phyloP scores from a whole-genome alignment of 2,888 invertebrate genomes.

The Sinhomidia bicolor region DNA sequence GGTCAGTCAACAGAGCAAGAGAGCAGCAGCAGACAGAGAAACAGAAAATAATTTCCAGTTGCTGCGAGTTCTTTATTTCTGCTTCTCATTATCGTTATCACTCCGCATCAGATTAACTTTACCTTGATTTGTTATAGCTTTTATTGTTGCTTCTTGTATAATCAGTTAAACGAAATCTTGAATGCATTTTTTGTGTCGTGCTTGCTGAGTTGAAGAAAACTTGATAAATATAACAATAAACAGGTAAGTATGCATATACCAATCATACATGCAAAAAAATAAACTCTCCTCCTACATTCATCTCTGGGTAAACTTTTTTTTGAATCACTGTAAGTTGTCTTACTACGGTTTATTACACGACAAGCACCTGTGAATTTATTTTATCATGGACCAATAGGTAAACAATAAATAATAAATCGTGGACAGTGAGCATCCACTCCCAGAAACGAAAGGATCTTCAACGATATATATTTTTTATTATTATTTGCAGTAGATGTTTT shows the following conservation, averaged over 20 bases:
- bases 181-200: neutral
- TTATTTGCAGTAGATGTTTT: neutral
- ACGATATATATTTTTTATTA: neutral
- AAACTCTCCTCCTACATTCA: constrained; percentile 44
- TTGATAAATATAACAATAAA: too few relatives aligned
- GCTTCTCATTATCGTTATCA: constrained; percentile 24
- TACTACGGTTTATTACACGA: constrained; percentile 10
- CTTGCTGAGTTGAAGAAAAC: constrained; percentile 2
- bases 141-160: neutral
- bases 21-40: too few relatives aligned
- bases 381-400: constrained; percentile 58
- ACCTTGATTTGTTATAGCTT: constrained; percentile 5
- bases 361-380: constrained; percentile 53
- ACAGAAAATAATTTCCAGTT: constrained; percentile 10
- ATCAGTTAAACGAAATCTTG: constrained; percentile 17
- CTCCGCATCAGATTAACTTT: constrained; percentile 32
- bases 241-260: neutral
- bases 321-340: neutral
- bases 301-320: neutral
- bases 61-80: constrained; percentile 13
- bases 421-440: constrained; percentile 64
- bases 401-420: constrained; percentile 65
- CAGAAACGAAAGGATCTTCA: constrained; percentile 29
- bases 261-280: constrained; percentile 21
- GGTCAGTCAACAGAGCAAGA: neutral